Evolutionary conservation across 2,113 vertebrate species (phyloP).

Genomic region (Excalfactoria chinensis): DNA sequence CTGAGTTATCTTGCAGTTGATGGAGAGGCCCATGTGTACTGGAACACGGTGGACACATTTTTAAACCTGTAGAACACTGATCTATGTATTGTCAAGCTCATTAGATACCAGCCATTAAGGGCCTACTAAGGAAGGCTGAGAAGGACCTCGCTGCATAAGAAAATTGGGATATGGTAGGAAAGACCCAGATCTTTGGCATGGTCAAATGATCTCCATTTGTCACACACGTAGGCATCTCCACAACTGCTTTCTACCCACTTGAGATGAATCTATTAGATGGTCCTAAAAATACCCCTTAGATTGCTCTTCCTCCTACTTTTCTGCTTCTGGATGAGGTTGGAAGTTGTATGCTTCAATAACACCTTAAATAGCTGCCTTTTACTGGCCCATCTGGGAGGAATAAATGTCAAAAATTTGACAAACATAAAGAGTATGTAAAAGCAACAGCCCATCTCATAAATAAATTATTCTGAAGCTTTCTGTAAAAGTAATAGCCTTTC

Average conservation of each 20-base stretch:
- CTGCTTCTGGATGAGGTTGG: not conserved
- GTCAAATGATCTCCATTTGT: not conserved
- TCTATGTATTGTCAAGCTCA: not conserved
- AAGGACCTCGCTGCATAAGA: not conserved
- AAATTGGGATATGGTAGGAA: not conserved
- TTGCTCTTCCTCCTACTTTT: not conserved
- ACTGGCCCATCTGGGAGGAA: constrained; percentile 2
- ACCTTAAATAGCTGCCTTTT: constrained; percentile 28
- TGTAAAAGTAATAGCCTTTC: constrained; percentile 2
- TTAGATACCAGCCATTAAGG: not conserved
- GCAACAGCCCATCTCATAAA: constrained; percentile 43
- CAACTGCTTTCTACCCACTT: not conserved
- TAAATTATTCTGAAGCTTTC: constrained; percentile 38
- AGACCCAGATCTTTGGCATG: not conserved
- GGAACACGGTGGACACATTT: accelerated
- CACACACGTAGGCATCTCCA: not conserved
- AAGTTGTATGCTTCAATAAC: not conserved
- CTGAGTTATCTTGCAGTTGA: accelerated
- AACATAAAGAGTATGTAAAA: constrained; percentile 23
- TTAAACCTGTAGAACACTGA: not conserved
- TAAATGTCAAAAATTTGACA: constrained; percentile 36
- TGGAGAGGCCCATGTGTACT: accelerated
- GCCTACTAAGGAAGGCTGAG: not conserved
- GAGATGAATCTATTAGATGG: not conserved
- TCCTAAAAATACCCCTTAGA: not conserved